These are phyloP conservation scores for Drosophila colorata DNA, from an alignment of 2,888 invertebrate genomes.

Conservation along the genomic window DNA sequence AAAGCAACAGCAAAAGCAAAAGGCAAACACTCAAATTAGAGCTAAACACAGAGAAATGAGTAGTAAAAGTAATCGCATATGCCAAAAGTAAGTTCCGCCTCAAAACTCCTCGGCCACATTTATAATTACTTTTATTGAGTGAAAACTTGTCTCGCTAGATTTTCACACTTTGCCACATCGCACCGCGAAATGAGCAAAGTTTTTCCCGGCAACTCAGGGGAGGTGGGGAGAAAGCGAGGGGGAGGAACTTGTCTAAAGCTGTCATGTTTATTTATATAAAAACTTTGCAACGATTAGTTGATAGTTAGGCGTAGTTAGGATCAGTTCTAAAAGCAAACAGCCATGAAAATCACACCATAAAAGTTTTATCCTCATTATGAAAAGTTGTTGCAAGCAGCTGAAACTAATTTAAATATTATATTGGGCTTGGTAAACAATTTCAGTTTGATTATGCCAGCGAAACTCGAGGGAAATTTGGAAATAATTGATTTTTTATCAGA, in stretches of 20 bases:
- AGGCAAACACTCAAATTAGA: conserved; percentile 10
- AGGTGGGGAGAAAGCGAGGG: background rate
- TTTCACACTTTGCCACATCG: conserved; percentile 29
- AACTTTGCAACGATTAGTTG: conserved; percentile 41
- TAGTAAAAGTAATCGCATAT: conserved; percentile 15
- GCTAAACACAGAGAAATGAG: conserved; percentile 8
- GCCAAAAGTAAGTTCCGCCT: conserved; percentile 9
- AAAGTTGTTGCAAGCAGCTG: background rate
- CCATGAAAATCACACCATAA: conserved; percentile 20
- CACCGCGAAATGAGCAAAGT: conserved; percentile 51
- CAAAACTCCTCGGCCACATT: conserved; percentile 27
- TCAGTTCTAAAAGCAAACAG: conserved; percentile 20
- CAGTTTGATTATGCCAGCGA: background rate
- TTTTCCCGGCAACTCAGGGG: conserved; percentile 10
- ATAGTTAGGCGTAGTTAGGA: conserved; percentile 36
- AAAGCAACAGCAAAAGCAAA: no score
- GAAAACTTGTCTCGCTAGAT: conserved; percentile 20
- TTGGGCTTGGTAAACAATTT: background rate
- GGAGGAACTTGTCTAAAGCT: conserved; percentile 21
- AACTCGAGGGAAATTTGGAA: background rate
- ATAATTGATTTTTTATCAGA: background rate
- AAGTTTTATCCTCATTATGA: conserved; percentile 2
- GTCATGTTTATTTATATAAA: conserved; percentile 43
- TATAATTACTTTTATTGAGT: conserved; percentile 54
- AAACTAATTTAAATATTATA: background rate